Evolutionary conservation across 2,888 invertebrate species (phyloP).

Genomic region (Drosophila putrida): DNA sequence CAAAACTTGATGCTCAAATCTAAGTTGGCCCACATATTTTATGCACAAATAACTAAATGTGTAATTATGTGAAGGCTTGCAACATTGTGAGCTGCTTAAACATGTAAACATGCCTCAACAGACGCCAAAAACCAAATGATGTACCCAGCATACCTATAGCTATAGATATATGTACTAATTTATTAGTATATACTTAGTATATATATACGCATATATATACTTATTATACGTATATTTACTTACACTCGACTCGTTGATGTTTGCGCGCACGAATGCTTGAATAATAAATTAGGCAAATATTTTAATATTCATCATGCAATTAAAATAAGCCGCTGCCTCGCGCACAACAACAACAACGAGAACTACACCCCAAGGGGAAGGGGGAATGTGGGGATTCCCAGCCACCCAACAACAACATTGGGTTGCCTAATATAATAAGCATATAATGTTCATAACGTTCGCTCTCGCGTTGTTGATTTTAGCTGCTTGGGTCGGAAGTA

Average conservation of each 20-base stretch:
- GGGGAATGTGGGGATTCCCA: not conserved
- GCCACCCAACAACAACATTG: constrained; percentile 31
- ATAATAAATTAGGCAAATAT: constrained; percentile 83
- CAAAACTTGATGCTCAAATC: constrained; percentile 21
- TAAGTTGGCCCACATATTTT: constrained; percentile 31
- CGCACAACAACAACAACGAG: constrained; percentile 32
- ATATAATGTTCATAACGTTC: constrained; percentile 49
- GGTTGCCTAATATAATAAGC: constrained; percentile 74
- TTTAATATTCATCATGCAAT: constrained; percentile 84
- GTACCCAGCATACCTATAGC: constrained; percentile 8
- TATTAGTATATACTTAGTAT: constrained; percentile 11
- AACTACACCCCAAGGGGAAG: not conserved
- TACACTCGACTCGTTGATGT: constrained; percentile 51
- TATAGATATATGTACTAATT: constrained; percentile 8
- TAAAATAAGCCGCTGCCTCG: constrained; percentile 74
- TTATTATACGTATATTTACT: constrained; percentile 19
- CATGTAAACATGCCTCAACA: constrained; percentile 44
- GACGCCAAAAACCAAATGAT: constrained; percentile 39
- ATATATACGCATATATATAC: constrained; percentile 17
- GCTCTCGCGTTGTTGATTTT: constrained; percentile 37
- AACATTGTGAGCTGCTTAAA: constrained; percentile 51
- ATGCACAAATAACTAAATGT: constrained; percentile 70
- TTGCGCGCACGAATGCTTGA: constrained; percentile 71
- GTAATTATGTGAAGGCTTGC: constrained; percentile 9
- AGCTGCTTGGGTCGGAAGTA: constrained; percentile 35